A percentile compares a stretch with the other conserved stretches of the same genome.
These are phyloP conservation scores for Bettongia penicillata DNA, from an alignment of 2,113 vertebrate species.

Conservation along the genomic window DNA sequence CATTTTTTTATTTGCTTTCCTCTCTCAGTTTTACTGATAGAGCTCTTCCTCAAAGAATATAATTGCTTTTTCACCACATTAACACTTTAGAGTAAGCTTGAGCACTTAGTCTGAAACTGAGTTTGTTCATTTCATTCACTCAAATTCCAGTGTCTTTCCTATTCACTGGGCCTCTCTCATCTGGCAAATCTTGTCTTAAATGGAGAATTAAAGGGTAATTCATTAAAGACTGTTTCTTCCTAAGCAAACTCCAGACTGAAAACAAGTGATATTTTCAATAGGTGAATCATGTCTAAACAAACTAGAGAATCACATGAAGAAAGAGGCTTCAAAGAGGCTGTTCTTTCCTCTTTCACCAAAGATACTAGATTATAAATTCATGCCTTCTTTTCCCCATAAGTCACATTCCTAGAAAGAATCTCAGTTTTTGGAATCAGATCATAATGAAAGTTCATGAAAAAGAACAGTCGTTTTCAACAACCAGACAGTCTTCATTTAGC, in stretches of 20 bases:
- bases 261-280: conserved; percentile 18
- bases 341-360: background rate
- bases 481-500: background rate
- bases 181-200: background rate
- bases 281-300: background rate
- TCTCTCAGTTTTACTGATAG: background rate
- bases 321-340: background rate
- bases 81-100: background rate
- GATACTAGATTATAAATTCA: background rate
- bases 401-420: background rate
- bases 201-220: background rate
- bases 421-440: background rate
- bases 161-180: background rate
- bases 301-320: background rate
- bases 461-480: background rate
- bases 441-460: background rate
- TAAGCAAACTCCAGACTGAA: conserved; percentile 1
- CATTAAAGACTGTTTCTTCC: background rate
- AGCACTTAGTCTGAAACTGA: background rate
- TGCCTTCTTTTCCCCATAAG: background rate
- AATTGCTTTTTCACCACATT: background rate
- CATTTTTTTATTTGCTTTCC: background rate
- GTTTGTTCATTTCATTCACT: background rate
- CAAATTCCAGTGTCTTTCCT: background rate
- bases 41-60: background rate